Base-by-base conservation (phyloP, 1,140 invertebrate genomes). In the Trinorchestia longiramus region DNA sequence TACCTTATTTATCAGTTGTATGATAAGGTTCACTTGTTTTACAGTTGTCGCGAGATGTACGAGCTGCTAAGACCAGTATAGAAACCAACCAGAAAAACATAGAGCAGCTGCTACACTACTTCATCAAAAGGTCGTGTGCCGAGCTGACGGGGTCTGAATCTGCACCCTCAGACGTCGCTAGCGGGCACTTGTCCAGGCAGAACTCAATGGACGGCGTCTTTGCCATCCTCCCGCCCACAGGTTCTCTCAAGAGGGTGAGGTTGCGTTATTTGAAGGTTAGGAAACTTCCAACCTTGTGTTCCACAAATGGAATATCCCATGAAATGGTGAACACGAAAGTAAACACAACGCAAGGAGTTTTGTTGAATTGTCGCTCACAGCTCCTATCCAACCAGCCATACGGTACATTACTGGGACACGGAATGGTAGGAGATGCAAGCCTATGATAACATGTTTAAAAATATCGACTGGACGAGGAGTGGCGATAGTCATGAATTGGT, bases 191-290 rank as follows among this genome's bases (percentile, higher is more conserved):
- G 36, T 8, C 92, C 92, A 94, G 92, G 43, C 92, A 94, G 92
- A 47, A 45, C 92, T 94, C 92, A 15, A 94, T 94, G 92, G 92
- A 94, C 43, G 92, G 92, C 41, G 44, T 94, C 36, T 94, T 45
- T n/a, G 44, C 43, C 44, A 94, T 94, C 4, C 43, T 94, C 43
- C 92, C 92, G 17, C 92, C 92, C 36, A 94, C 43, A 1, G 92
- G 92, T 11, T 28, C 43, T 19, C 41, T 94, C 43, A 94, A 94
- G 43, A 45, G 92, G 92, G 92, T 94, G 19, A 8, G 92, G 8
- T 40, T 94, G 47, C 6, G 47, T 53, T 19, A 53, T 53, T 53
- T 53, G 47, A 53, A 53, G 19, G 47, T 19, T 19, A 53, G 6
- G 47, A 8, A 6, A 19, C 47, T 53, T 53, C 6, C 6, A 6